phyloP scores from a whole-genome alignment of 2,888 invertebrate genomes.

The Fragum fragum region DNA sequence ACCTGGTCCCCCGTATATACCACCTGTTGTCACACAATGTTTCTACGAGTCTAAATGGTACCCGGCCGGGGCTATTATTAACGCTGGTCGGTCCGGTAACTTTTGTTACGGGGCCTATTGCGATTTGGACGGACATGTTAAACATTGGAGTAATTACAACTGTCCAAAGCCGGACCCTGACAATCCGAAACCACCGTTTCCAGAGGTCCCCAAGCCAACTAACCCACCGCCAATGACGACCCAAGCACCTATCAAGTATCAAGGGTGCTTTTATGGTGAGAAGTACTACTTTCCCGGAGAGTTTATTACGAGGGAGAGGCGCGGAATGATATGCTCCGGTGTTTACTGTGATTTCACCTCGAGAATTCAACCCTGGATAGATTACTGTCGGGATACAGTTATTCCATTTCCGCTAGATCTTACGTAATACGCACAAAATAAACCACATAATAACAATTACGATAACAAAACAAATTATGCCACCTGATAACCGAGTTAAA shows the following conservation, averaged over 20 bases:
- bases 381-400: conserved; percentile 41
- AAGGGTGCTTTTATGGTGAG: conserved; percentile 52
- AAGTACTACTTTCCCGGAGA: conserved; percentile 55
- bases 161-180: conserved; percentile 39
- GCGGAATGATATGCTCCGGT: conserved; percentile 48
- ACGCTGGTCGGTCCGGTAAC: conserved; percentile 41
- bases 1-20: conserved; percentile 1
- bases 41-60: conserved; percentile 55
- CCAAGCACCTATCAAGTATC: not conserved
- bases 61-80: conserved; percentile 50
- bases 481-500: too few relatives aligned
- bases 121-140: conserved; percentile 41
- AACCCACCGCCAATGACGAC: not conserved
- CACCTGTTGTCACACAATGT: conserved; percentile 46
- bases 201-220: conserved; percentile 25
- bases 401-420: conserved; percentile 14
- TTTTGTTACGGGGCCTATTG: conserved; percentile 64
- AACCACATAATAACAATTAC: too few relatives aligned
- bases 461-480: too few relatives aligned
- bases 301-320: conserved; percentile 42
- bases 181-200: conserved; percentile 40
- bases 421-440: not conserved
- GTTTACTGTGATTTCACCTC: conserved; percentile 60
- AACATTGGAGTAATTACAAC: conserved; percentile 58
- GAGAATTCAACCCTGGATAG: conserved; percentile 49